Percentiles rank a stretch among this genome's conserved stretches.
phyloP scores from a whole-genome alignment of 35 echinoderm and acorn worm genomes.

The Hemicentrotus pulcherrimus region DNA sequence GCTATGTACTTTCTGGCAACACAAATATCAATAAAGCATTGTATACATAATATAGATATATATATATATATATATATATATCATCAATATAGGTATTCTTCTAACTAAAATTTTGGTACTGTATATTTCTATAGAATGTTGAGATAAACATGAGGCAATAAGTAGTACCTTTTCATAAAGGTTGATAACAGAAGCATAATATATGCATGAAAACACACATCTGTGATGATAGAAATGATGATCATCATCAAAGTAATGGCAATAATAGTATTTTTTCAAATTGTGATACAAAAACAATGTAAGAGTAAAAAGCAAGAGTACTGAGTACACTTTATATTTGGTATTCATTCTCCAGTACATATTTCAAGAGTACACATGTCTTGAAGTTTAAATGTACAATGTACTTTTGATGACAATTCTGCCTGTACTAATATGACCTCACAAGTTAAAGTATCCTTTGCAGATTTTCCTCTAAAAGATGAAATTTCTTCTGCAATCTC shows the following conservation, averaged over 20 bases:
- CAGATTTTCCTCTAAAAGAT: too few species aligned
- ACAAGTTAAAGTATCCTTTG: too few species aligned
- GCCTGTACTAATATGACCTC: too few species aligned
- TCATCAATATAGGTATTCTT: not conserved
- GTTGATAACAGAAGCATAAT: not conserved
- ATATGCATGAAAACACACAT: not conserved
- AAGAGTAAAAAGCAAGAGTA: not conserved
- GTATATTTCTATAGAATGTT: slow-evolving; percentile 18
- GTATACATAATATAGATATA: slow-evolving; percentile 7
- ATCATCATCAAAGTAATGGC: not conserved
- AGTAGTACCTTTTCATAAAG: not conserved
- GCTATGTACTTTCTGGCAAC: slow-evolving; percentile 9
- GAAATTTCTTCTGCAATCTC: too few species aligned
- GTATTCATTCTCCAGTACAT: not conserved
- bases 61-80: slow-evolving; percentile 22
- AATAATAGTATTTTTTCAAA: not conserved
- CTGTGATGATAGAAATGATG: not conserved
- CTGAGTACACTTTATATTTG: not conserved
- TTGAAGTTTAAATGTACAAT: too few species aligned
- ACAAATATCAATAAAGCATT: not conserved
- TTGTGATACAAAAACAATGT: not conserved
- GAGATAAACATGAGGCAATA: slow-evolving; percentile 3
- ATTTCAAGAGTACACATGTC: not conserved
- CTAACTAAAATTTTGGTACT: not conserved
- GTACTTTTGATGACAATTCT: too few species aligned